Base-by-base conservation (phyloP, 2,113 vertebrate genomes). In the Odontophorus gujanensis region DNA sequence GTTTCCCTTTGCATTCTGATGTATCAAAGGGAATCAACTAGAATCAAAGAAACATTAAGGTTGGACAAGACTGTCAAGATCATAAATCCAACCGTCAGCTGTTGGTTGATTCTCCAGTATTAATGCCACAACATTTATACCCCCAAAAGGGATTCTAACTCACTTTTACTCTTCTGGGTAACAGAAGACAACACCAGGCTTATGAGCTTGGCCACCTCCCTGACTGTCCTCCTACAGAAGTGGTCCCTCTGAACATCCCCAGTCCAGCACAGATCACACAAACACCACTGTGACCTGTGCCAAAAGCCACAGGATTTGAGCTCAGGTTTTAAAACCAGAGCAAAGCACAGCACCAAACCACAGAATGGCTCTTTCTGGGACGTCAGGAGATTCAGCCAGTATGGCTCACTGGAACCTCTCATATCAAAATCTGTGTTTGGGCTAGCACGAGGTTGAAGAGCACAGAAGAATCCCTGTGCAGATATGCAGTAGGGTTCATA, bases 251-350 rank as follows among this genome's bases (percentile, higher is more conserved):
- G 9, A 81, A 13, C 8, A 42, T 1, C 28, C 55, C 21, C 88
- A 83, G 81, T 11, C 11, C 61, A 88, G 16, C 3, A 0, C 6
- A 83, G 13, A 10, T 20, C 63, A 77, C n/a, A 0, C 2, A 73
- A 53, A 73, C 11, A n/a, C 7, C 76, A n/a, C 6, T 1, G 12
- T 7, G 18, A 32, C 9, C 26, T 57, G 25, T 45, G 26, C 26
- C 55, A 62, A 86, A 94, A 25, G 1, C 3, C 42, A 48, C 0
- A 1, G 9, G 20, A 42, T 21, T 65, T 0, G 1, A 81, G 16
- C 51, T 13, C 19, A n/a, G 18, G 30, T 72, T 48, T 73, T 59
- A 55, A 66, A 66, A 30, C 11, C 14, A 48, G 28, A 80, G 32
- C 2, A 3, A 83, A 69, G 32, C 26, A 36, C 15, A 17, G 45